Evolutionary conservation across 1,140 invertebrate species (phyloP).

Genomic region (Caenorhabditis inopinata): DNA sequence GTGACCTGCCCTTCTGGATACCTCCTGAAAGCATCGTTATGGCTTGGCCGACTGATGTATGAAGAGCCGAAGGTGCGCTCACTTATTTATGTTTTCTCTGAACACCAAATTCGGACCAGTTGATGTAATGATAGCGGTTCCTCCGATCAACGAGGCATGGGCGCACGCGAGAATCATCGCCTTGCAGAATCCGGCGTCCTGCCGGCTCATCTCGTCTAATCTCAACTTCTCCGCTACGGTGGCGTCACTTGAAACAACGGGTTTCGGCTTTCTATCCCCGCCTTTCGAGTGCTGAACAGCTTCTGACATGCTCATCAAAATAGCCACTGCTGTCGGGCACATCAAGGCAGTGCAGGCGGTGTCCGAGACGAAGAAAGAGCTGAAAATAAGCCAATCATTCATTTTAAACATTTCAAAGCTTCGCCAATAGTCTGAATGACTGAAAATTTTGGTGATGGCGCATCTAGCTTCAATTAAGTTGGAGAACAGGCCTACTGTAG

Average conservation of each 20-base stretch:
- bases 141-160: conserved; percentile 26
- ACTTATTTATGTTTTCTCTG: conserved; percentile 22
- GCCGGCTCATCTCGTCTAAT: neutral
- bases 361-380: conserved; percentile 35
- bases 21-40: too few species aligned
- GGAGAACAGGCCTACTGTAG: too few species aligned
- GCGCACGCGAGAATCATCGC: conserved; percentile 21
- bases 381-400: too few species aligned
- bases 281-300: neutral
- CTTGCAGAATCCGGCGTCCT: conserved; percentile 18
- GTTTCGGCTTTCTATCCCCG: neutral
- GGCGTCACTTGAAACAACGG: neutral
- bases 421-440: too few species aligned
- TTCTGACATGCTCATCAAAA: conserved; percentile 21
- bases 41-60: too few species aligned
- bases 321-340: conserved; percentile 5
- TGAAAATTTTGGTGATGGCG: too few species aligned
- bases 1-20: neutral
- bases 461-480: too few species aligned
- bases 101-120: conserved; percentile 28
- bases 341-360: conserved; percentile 15
- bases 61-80: too few species aligned
- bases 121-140: conserved; percentile 2
- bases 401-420: too few species aligned
- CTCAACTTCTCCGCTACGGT: neutral